Percentiles rank a stretch among this genome's conserved stretches.
Evolutionary conservation across 2,888 invertebrate species (phyloP).

Genomic region (Tiliacea citrago): DNA sequence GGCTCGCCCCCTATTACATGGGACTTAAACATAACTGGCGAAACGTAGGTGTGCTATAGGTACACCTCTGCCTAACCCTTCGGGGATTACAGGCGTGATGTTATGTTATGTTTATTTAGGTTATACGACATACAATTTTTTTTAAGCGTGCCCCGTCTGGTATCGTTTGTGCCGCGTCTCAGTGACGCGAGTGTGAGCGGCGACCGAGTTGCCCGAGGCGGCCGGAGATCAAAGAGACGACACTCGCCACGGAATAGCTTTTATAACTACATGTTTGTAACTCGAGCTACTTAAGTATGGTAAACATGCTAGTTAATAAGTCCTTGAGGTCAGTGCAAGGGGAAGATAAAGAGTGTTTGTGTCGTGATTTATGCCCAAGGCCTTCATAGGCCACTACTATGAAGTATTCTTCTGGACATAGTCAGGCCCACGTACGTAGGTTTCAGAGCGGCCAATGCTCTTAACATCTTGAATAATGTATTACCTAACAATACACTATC

Average conservation of each 20-base stretch:
- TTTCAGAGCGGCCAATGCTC: background rate
- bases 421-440: too few relatives aligned
- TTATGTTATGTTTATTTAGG: too few relatives aligned
- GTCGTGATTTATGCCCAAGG: background rate
- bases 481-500: background rate
- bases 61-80: too few relatives aligned
- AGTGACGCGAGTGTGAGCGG: conserved; percentile 1
- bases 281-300: background rate
- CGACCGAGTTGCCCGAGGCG: conserved; percentile 34
- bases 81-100: too few relatives aligned
- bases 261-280: conserved; percentile 28
- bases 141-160: too few relatives aligned
- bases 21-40: too few relatives aligned
- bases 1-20: too few relatives aligned
- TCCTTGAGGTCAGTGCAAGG: background rate
- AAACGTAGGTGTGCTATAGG: too few relatives aligned
- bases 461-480: conserved; percentile 11
- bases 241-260: conserved; percentile 43
- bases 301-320: background rate
- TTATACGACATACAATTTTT: background rate
- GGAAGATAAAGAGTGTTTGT: background rate
- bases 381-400: too few relatives aligned
- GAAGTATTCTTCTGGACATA: background rate
- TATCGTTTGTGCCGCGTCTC: too few relatives aligned
- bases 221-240: conserved; percentile 53